Evolutionary conservation across 2,113 vertebrate genomes (phyloP), one percentile per base, ranked within the genome.

Genomic region (Melanostigma gelatinosum): DNA sequence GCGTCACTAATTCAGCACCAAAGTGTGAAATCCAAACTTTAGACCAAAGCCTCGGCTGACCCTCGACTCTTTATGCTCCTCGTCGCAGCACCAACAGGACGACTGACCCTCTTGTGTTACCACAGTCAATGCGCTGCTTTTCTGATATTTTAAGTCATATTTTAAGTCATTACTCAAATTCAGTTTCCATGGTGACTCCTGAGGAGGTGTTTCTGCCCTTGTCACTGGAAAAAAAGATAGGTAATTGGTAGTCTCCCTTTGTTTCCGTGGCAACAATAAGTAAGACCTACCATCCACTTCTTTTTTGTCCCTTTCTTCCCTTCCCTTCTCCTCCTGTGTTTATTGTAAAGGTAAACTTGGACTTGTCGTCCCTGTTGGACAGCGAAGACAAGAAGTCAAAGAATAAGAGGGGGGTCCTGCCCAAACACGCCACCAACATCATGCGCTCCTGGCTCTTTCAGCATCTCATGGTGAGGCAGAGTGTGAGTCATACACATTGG

Each of bases 381-480:
- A 95, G 95, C 1, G 98, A 99, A 92, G 98, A 99, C 93, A 99
- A 99, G 94, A 99, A 99, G 89, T 98, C 97, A 91, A 99, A 99
- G 95, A 99, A 98, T 93, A 99, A 99, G 85, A 93, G 98, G 70
- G 98, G 98, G 0, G 98, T 99, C 85, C 95, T 99, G 83, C 98
- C 98, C 84, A 99, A 99, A 93, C 98, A 99, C 0, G 98, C 98
- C 94, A 99, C 98, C 88, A 99, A 99, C 94, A 99, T 99, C 92
- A 99, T 99, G 98, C 97, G 98, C 87, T 99, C 98, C 77, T 99
- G 98, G 98, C 97, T 99, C 92, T 99, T 99, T 94, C 98, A 99
- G 90, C 98, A 99, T 88, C 97, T 99, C 93, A 99, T 99, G 98
- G 98, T 99, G 94, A 96, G 97, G 55, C 29, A 12, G 13, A 50